Evolutionary conservation across 1,140 invertebrate species (phyloP), one percentile per base, ranked within the genome.

Genomic region (Acromyrmex echinatior): DNA sequence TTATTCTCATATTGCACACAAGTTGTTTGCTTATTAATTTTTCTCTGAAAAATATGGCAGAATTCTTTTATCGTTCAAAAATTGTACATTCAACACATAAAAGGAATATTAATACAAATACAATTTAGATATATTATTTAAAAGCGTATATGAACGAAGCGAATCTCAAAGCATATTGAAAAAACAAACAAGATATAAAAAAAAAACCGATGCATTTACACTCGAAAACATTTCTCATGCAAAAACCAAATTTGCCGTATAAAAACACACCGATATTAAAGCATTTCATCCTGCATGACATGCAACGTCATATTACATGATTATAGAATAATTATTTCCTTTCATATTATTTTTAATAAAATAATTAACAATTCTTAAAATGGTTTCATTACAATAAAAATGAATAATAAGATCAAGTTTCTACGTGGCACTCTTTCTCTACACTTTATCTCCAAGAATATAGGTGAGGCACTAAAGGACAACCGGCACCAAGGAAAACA

Each of bases 401-500:
- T 7, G 25, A 9, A 25, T 56, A 49, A 71, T 7, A n/a, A 60
- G 53, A 82, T 1, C 7, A 62, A 16, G 16, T 58, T 68, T 39
- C 25, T 76, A 39, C 9, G 39, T 39, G 9, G 39, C 39, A 82
- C 12, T 14, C 39, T 60, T 31, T 82, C 39, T 62, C 49, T 21
- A 31, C 56, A 28, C 25, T 84, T 84, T 58, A 74, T 76, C 80
- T 63, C 56, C 18, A 39, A 74, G 25, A 58, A 62, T 58, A 58
- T 58, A 68, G 31, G 49, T 56, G 7, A 68, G 63, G 51, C 31
- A 78, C 71, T 60, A 66, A 56, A 82, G 31, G 49, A 86, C 82
- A 86, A 60, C 82, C 65, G 82, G 60, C 49, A 77, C 82, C 74
- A 21, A 86, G 49, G 82, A 86, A 79, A 86, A 86, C 74, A 86